phyloP scores from a whole-genome alignment of 2,113 vertebrate species.

The Clinocottus analis region DNA sequence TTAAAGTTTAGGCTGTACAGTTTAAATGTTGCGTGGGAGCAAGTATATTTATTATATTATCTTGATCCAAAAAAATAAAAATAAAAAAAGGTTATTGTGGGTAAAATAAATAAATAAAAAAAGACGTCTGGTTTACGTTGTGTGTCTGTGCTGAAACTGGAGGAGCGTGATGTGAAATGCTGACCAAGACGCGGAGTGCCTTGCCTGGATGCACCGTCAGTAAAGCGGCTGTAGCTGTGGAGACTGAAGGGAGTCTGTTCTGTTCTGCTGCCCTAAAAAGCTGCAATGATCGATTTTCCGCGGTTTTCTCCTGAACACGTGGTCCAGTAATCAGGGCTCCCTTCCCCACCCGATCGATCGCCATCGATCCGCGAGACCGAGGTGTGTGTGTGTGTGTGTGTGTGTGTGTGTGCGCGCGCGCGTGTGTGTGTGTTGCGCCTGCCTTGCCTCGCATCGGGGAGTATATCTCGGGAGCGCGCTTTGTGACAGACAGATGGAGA shows the following conservation, averaged over 20 bases:
- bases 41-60: neutral
- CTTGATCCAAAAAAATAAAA: neutral
- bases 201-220: slow-evolving; percentile 71
- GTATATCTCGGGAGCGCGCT: slow-evolving; percentile 65
- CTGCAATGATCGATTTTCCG: slow-evolving; percentile 89
- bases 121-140: slow-evolving; percentile 13
- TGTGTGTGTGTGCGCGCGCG: slow-evolving; percentile 41
- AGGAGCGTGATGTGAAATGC: slow-evolving; percentile 68
- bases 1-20: neutral
- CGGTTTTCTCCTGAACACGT: slow-evolving; percentile 87
- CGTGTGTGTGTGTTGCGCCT: neutral
- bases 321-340: slow-evolving; percentile 89
- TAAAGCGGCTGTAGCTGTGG: slow-evolving; percentile 67
- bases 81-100: neutral
- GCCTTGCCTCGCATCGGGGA: slow-evolving; percentile 30
- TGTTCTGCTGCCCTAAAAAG: slow-evolving; percentile 87
- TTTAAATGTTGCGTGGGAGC: neutral
- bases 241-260: slow-evolving; percentile 81
- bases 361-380: slow-evolving; percentile 81
- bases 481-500: slow-evolving; percentile 74
- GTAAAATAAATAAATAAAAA: too few species aligned
- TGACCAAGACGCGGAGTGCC: slow-evolving; percentile 62
- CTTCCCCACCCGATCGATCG: slow-evolving; percentile 86
- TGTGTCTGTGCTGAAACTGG: slow-evolving; percentile 54
- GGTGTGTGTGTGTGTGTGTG: slow-evolving; percentile 65